Base-by-base conservation (phyloP, 2,113 vertebrate genomes). In the Nannobrachium achirus region DNA sequence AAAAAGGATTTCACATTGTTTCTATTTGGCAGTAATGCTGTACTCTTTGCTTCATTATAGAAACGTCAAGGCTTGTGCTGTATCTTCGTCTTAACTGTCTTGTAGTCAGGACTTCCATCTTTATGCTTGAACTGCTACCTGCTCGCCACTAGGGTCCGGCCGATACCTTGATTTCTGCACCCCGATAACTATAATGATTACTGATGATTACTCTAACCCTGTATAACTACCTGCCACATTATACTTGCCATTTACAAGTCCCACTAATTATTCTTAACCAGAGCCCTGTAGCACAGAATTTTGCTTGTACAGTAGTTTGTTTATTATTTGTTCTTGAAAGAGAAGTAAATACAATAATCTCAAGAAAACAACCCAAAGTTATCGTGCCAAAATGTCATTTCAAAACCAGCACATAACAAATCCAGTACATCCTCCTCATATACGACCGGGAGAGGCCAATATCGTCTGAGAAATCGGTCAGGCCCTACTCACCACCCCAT, bases 1-100 rank as follows among this genome's bases (percentile, higher is more conserved):
- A 25, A 25, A 25, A 25, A 33, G 25, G 64, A 84, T 73, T 81
- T 73, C 71, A 80, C 66, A 15, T 20, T 50, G 41, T 77, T 49
- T 66, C 78, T 48, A 64, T 16, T 44, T 46, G 5, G 18, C n/a
- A 33, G 40, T 60, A 52, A 67, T 53, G 25, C 64, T 83, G 44
- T 63, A 57, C 10, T 63, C 69, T 71, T 77, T 72, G 42, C 62
- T 69, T 73, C 61, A 33, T 19, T 19, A 55, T 39, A 73, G 75
- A 68, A n/a, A 10, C 62, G 72, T 50, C 44, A 65, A 25, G 5
- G 4, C 16, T 42, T 44, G 33, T 38, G 75, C 60, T 83, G 70
- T 76, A 63, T 56, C 63, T 66, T 69, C 56, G 25, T 65, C 60
- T 75, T 63, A 61, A 19, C 57, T 78, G 20, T 16, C 9, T 40